phyloP scores from a whole-genome alignment of 1,140 invertebrate species.

The Radopholus similis region DNA sequence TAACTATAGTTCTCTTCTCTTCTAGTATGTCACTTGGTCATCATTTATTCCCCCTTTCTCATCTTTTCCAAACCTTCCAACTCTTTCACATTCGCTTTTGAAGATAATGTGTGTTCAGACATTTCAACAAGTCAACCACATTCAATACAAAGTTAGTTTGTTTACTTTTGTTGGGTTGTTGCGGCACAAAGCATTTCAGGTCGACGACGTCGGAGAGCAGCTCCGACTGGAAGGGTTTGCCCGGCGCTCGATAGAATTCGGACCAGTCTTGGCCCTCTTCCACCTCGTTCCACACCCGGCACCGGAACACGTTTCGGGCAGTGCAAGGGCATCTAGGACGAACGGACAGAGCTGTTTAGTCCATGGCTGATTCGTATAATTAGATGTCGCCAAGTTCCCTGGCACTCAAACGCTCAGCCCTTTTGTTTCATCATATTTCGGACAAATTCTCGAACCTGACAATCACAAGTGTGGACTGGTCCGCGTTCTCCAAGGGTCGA shows the following conservation, averaged over 20 bases:
- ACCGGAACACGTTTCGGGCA: constrained; percentile 51
- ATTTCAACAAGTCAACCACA: too few species aligned
- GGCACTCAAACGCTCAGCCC: too few species aligned
- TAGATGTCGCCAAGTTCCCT: not conserved
- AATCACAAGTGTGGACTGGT: constrained; percentile 28
- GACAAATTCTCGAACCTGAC: constrained; percentile 30
- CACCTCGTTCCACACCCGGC: constrained; percentile 44
- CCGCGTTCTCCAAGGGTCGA: constrained; percentile 30
- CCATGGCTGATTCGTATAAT: not conserved
- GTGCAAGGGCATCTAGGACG: constrained; percentile 58
- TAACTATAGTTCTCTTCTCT: too few species aligned
- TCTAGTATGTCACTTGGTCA: too few species aligned
- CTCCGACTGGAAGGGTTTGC: constrained; percentile 45
- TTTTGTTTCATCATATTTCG: not conserved
- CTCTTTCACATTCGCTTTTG: too few species aligned
- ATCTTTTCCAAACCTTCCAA: too few species aligned
- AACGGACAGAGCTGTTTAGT: not conserved
- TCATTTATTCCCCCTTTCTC: too few species aligned
- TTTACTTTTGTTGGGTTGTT: constrained; percentile 16
- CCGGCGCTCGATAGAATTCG: constrained; percentile 40
- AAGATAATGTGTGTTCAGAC: too few species aligned
- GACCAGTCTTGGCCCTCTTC: constrained; percentile 53
- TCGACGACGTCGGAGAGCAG: constrained; percentile 51
- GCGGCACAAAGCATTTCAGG: constrained; percentile 21
- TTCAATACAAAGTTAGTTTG: too few species aligned